These are phyloP conservation scores for Theonella swinhoei DNA, from an alignment of 37 sponge, comb jelly and placozoan genomes.

Conservation along the genomic window DNA sequence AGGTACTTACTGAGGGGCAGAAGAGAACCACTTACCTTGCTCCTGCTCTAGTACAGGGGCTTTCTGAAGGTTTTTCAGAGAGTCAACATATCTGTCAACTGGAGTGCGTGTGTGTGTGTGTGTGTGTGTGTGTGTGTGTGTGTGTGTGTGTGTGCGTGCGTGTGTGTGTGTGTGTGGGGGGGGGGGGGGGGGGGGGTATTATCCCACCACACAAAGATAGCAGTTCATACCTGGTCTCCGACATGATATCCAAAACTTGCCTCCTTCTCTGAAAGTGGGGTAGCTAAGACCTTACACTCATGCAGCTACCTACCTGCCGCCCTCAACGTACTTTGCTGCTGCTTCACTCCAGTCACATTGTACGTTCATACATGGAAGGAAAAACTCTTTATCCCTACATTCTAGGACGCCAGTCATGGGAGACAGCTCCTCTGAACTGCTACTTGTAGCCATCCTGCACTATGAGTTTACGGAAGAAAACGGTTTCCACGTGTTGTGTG, in stretches of 20 bases:
- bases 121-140: not conserved
- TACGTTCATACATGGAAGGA: conserved; percentile 22
- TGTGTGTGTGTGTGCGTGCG: not conserved
- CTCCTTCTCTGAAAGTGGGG: not conserved
- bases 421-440: too few species aligned
- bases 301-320: too few species aligned
- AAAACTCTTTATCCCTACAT: not conserved
- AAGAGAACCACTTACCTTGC: too few species aligned
- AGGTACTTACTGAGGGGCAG: too few species aligned
- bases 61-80: too few species aligned
- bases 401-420: not conserved
- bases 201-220: too few species aligned
- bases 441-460: too few species aligned
- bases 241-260: not conserved
- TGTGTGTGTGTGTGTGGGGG: too few species aligned
- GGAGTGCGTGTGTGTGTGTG: not conserved
- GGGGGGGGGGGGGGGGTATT: not conserved
- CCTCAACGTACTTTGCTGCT: too few species aligned
- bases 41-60: too few species aligned
- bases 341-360: conserved; percentile 47
- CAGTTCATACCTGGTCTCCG: not conserved
- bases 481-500: not conserved
- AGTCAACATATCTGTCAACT: too few species aligned
- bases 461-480: not conserved
- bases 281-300: not conserved